Conservation (phyloP, 1,140 invertebrate genomes). For the Cardiocondyla obscurior region DNA sequence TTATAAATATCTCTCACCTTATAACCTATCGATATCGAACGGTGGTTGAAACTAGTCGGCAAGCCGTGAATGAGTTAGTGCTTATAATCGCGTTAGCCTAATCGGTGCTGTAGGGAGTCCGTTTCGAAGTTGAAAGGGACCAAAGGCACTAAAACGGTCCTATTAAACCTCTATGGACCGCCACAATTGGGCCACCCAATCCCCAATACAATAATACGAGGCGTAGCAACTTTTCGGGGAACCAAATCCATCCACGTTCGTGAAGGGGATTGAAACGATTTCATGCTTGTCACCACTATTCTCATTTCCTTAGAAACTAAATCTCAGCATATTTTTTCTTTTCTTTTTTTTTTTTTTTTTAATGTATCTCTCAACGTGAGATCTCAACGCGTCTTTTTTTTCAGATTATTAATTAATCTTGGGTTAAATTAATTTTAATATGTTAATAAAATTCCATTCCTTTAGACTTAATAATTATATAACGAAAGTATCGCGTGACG, state of each 20-base stretch:
- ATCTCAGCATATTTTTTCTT: constrained; percentile 10
- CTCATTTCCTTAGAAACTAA: constrained; percentile 21
- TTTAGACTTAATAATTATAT: background rate
- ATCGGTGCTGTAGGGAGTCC: constrained; percentile 73
- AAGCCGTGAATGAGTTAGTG: constrained; percentile 74
- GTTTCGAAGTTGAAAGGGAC: constrained; percentile 69
- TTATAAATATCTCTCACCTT: constrained; percentile 55
- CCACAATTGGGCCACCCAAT: constrained; percentile 60
- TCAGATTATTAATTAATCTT: constrained; percentile 1
- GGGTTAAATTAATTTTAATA: background rate
- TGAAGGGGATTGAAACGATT: constrained; percentile 60
- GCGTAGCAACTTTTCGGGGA: constrained; percentile 60
- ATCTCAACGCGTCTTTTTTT: background rate
- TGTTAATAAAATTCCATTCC: background rate
- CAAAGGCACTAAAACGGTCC: constrained; percentile 71
- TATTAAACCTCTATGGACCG: constrained; percentile 72
- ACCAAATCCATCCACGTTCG: constrained; percentile 33
- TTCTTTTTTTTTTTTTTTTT: too few species aligned
- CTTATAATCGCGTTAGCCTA: constrained; percentile 79
- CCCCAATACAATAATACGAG: constrained; percentile 59
- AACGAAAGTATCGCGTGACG: background rate
- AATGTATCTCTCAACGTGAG: background rate
- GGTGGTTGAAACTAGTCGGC: constrained; percentile 53
- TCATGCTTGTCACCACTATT: constrained; percentile 39
- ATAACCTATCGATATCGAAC: constrained; percentile 62